Percentiles rank a stretch among this genome's conserved stretches.
Evolutionary conservation across 2,888 invertebrate genomes (phyloP).

Genomic region (Brachyptera risi): DNA sequence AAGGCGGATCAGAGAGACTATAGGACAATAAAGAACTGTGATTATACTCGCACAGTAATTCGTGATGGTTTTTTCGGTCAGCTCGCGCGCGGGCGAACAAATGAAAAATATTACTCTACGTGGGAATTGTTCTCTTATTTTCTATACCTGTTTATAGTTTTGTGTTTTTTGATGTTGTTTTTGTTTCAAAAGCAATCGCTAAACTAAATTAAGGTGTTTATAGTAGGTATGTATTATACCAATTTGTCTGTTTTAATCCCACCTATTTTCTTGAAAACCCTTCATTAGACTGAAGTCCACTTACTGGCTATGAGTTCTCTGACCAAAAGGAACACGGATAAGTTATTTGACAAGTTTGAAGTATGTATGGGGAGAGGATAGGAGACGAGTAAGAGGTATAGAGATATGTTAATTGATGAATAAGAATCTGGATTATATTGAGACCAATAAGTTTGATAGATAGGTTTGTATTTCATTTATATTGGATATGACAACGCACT

Average conservation of each 20-base stretch:
- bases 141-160: not conserved
- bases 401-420: too few species aligned
- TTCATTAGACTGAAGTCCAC: not conserved
- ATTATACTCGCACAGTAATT: not conserved
- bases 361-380: too few species aligned
- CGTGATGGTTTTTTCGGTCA: not conserved
- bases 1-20: not conserved
- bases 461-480: too few species aligned
- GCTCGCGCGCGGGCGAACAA: constrained; percentile 12
- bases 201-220: constrained; percentile 20
- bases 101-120: constrained; percentile 18
- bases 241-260: constrained; percentile 15
- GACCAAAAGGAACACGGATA: not conserved
- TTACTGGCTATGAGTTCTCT: too few species aligned
- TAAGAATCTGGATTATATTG: too few species aligned
- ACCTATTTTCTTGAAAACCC: constrained; percentile 3
- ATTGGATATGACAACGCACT: too few species aligned
- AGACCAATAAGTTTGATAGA: too few species aligned
- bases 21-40: not conserved
- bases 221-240: constrained; percentile 13
- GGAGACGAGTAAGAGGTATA: too few species aligned
- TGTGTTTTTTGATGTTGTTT: not conserved
- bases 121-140: constrained; percentile 7
- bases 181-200: not conserved
- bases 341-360: not conserved